Evolutionary conservation across 2,797 vertebrate genomes (phyloP).

Genomic region (Silurus lanzhouensis): DNA sequence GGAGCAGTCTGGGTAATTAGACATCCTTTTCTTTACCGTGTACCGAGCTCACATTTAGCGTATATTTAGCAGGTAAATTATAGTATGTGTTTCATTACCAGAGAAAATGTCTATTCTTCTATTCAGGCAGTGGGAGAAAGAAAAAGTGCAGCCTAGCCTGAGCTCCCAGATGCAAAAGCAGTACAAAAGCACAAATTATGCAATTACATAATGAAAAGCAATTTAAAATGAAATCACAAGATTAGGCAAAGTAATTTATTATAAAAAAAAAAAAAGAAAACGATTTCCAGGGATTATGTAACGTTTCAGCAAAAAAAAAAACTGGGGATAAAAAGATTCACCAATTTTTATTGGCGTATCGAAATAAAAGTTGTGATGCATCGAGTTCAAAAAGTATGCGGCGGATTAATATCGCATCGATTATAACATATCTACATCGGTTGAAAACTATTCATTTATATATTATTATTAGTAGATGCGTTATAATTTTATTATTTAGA

Average conservation of each 20-base stretch:
- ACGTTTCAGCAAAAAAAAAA: neutral
- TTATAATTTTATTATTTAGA: no score
- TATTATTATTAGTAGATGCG: no score
- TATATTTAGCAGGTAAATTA: slow-evolving; percentile 8
- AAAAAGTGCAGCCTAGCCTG: neutral
- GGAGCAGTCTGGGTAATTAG: neutral
- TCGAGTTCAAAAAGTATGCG: no score
- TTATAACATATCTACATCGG: no score
- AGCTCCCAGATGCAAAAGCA: neutral
- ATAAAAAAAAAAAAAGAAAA: neutral
- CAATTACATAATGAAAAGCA: neutral
- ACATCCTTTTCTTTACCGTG: neutral
- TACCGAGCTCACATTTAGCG: neutral
- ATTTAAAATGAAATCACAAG: neutral
- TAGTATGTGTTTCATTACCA: neutral
- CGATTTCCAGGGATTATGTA: neutral
- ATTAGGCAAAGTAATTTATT: neutral
- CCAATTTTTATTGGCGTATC: no score
- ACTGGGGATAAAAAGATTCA: no score
- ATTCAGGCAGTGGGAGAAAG: neutral
- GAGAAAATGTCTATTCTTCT: slow-evolving; percentile 13
- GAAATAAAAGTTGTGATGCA: no score
- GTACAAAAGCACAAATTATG: neutral
- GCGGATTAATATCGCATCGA: no score
- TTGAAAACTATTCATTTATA: no score